Evolutionary conservation across 2,797 vertebrate species (phyloP).

Genomic region (Parauchenoglanis punctatus): DNA sequence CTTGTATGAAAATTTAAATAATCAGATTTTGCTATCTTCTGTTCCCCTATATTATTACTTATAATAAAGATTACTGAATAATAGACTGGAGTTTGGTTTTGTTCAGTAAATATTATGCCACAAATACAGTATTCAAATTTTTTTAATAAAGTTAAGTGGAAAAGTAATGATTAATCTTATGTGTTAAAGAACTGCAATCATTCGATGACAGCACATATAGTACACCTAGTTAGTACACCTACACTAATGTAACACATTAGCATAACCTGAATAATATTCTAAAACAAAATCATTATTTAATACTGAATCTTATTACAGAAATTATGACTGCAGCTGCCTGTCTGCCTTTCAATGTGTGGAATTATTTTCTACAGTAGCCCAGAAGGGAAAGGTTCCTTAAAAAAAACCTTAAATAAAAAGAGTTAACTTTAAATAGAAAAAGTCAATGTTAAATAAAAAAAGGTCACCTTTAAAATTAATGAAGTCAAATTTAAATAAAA

Average conservation of each 20-base stretch:
- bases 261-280: background rate
- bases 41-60: background rate
- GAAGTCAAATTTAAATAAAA: too few relatives aligned
- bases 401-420: too few relatives aligned
- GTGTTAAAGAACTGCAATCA: background rate
- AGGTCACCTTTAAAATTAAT: too few relatives aligned
- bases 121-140: background rate
- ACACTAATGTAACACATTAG: background rate
- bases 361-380: background rate
- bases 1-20: background rate
- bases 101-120: background rate
- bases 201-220: background rate
- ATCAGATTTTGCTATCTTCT: conserved; percentile 14
- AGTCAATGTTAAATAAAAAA: too few relatives aligned
- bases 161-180: background rate
- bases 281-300: background rate
- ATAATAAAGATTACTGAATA: conserved; percentile 48
- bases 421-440: too few relatives aligned
- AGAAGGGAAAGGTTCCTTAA: too few relatives aligned
- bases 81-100: background rate
- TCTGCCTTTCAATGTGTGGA: background rate
- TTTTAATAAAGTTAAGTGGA: background rate
- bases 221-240: too few relatives aligned
- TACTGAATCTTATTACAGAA: background rate
- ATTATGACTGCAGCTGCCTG: background rate